A percentile compares a stretch with the other conserved stretches of the same genome.
Conservation (phyloP, 2,113 vertebrate species). For the Tonatia bakeri region DNA sequence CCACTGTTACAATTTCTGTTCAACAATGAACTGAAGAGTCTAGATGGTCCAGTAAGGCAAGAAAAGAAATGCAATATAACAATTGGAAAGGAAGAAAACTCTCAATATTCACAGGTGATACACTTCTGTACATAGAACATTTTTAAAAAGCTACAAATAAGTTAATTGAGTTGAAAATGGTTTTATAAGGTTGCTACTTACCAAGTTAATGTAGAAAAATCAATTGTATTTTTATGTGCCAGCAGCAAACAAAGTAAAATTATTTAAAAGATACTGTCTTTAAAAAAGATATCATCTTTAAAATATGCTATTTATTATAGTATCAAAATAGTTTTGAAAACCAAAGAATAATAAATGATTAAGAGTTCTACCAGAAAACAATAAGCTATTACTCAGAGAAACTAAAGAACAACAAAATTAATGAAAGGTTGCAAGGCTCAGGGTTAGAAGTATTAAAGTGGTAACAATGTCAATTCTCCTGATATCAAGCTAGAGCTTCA, state of each 20-base stretch:
- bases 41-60: background rate
- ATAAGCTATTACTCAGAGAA: background rate
- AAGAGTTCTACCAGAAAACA: slow-evolving; percentile 2
- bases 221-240: background rate
- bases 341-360: background rate
- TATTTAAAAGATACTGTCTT: background rate
- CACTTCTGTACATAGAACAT: background rate
- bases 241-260: background rate
- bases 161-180: background rate
- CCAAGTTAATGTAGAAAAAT: background rate
- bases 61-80: background rate
- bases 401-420: background rate
- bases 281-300: background rate
- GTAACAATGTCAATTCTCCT: background rate
- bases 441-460: background rate
- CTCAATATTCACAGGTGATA: background rate
- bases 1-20: background rate
- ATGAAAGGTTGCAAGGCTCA: background rate
- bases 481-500: background rate
- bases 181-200: background rate
- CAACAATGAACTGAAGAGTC: background rate
- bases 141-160: background rate
- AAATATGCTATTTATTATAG: background rate
- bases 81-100: background rate
- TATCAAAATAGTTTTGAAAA: background rate